phyloP scores from a whole-genome alignment of 2,113 vertebrate species.

The Nerophis lumbriciformis region DNA sequence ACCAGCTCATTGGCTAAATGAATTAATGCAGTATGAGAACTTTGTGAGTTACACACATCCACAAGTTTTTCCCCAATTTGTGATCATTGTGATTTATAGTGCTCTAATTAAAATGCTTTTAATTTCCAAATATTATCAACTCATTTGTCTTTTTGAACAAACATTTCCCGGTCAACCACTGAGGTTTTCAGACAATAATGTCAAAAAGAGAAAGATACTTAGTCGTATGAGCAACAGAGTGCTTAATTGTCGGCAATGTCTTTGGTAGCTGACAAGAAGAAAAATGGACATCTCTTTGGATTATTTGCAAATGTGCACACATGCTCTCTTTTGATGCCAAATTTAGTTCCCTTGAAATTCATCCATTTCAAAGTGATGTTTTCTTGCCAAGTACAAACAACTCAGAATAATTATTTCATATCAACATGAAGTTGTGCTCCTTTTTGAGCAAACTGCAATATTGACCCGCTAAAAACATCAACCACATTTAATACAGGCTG shows the following conservation, averaged over 20 bases:
- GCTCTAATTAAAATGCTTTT: slow-evolving; percentile 22
- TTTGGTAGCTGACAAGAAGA: slow-evolving; percentile 51
- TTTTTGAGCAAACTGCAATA: slow-evolving; percentile 6
- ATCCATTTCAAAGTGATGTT: slow-evolving; percentile 38
- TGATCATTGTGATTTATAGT: slow-evolving; percentile 2
- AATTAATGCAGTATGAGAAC: not conserved
- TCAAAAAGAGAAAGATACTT: slow-evolving; percentile 38
- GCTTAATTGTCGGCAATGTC: slow-evolving; percentile 50
- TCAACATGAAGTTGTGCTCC: slow-evolving; percentile 1
- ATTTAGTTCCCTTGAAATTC: slow-evolving; percentile 48
- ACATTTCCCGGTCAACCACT: slow-evolving; percentile 29
- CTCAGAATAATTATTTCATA: slow-evolving; percentile 13
- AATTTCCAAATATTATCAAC: slow-evolving; percentile 15
- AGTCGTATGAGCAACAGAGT: slow-evolving; percentile 47
- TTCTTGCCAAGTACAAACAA: slow-evolving; percentile 40
- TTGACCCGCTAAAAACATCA: slow-evolving; percentile 8
- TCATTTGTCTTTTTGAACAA: slow-evolving; percentile 14
- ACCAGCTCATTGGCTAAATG: not conserved
- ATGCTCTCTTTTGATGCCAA: slow-evolving; percentile 35
- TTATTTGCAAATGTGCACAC: slow-evolving; percentile 37
- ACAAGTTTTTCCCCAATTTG: slow-evolving; percentile 9
- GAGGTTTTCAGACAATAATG: slow-evolving; percentile 14
- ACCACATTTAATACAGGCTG: slow-evolving; percentile 7
- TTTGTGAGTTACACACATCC: too few species aligned
- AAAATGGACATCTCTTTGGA: slow-evolving; percentile 46